Conservation (phyloP, 2,797 vertebrate genomes). For the Centroberyx gerrardi region DNA sequence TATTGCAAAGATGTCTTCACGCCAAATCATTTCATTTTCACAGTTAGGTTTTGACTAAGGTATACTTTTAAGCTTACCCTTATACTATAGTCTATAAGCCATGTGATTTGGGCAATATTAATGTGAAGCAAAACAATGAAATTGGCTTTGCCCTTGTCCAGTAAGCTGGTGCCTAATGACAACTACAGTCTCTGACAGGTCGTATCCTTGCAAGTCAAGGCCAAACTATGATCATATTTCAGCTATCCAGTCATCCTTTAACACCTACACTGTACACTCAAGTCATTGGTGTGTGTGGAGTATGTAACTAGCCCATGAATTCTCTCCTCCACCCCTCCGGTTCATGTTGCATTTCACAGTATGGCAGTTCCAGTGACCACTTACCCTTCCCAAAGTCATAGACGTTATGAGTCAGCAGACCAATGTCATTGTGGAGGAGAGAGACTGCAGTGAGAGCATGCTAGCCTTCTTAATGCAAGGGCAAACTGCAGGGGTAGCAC, state of each 20-base stretch:
- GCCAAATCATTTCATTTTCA: neutral
- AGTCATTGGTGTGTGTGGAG: constrained; percentile 30
- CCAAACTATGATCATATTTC: constrained; percentile 35
- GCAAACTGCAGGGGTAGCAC: constrained; percentile 42
- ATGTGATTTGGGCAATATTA: neutral
- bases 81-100: neutral
- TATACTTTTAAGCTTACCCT: neutral
- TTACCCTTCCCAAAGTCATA: constrained; percentile 75
- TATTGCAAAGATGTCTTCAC: neutral
- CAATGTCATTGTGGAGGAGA: constrained; percentile 45
- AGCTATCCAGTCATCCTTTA: constrained; percentile 37
- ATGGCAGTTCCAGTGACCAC: constrained; percentile 50
- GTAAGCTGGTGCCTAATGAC: neutral
- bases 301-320: constrained; percentile 17
- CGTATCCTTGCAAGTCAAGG: constrained; percentile 38
- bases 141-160: neutral
- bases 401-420: constrained; percentile 73
- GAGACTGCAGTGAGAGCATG: constrained; percentile 6
- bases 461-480: constrained; percentile 59
- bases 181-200: constrained; percentile 2
- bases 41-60: neutral
- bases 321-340: constrained; percentile 31
- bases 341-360: constrained; percentile 56
- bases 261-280: constrained; percentile 1
- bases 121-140: neutral